Conservation (phyloP, 2,797 vertebrate species). For the Platyrinchus mystaceus region DNA sequence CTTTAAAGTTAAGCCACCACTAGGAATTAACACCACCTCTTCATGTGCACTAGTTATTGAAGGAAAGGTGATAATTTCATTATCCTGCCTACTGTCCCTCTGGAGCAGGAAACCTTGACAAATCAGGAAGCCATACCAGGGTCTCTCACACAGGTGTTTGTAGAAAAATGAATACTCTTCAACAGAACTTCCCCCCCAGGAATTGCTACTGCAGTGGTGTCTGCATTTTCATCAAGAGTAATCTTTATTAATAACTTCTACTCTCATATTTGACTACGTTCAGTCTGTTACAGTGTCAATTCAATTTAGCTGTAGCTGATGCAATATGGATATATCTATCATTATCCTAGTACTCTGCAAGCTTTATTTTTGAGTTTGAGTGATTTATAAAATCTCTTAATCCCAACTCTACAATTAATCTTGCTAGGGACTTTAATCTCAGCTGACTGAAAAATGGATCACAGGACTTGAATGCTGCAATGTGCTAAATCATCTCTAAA, state of each 20-base stretch:
- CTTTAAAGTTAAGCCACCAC: neutral
- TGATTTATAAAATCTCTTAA: slow-evolving; percentile 65
- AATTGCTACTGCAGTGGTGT: neutral
- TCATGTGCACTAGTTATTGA: neutral
- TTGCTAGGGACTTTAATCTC: slow-evolving; percentile 50
- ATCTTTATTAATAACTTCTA: slow-evolving; percentile 43
- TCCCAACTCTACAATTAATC: slow-evolving; percentile 48
- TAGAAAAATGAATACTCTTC: slow-evolving; percentile 13
- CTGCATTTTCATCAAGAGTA: slow-evolving; percentile 19
- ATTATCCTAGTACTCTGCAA: slow-evolving; percentile 17
- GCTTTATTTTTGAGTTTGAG: slow-evolving; percentile 57
- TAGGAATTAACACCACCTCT: neutral
- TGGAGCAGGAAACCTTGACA: neutral
- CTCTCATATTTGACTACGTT: neutral
- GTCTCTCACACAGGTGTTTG: neutral
- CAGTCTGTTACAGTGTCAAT: slow-evolving; percentile 24
- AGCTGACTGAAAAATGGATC: slow-evolving; percentile 39
- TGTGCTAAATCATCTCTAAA: slow-evolving; percentile 36
- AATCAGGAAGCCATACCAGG: neutral
- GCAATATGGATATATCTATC: slow-evolving; percentile 6
- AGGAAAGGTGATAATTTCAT: neutral
- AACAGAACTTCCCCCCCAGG: neutral
- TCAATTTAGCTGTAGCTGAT: slow-evolving; percentile 51
- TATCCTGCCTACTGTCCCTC: neutral
- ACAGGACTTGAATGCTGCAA: slow-evolving; percentile 22